Base-by-base conservation (phyloP, 2,888 invertebrate genomes). In the Harpalus rubripes region DNA sequence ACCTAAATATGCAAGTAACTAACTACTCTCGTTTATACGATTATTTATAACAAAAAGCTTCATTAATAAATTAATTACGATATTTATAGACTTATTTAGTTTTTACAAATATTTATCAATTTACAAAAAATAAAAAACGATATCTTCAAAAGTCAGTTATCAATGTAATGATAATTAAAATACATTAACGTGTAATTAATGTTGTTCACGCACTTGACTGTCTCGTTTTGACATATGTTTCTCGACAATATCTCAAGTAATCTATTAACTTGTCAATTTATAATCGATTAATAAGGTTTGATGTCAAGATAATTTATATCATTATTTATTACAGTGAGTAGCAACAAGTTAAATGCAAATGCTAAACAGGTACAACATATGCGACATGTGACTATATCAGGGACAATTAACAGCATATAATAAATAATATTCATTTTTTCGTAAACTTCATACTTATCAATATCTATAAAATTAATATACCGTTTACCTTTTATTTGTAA, bases 191-290 rank as follows among this genome's bases (percentile, higher is more conserved):
- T 32, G 58, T 58, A 82, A 82, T 82, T 82, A 83, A 83, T 59
- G 74, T 82, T 82, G 26, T 81, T 68, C 26, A 56, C 52, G 72
- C 59, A 83, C 83, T 83, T 83, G 58, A 72, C 56, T 74, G 39
- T 83, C 76, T 22, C 76, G 83, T 83, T 59, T 8, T 58, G 74
- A 68, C 52, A 83, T n/a, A 59, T 76, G 83, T 83, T 83, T 59
- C 74, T 12, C 59, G 72, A 32, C 72, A 58, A 76, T 83, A 83
- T 83, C 83, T 83, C 83, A 74, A 83, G 83, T 83, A 58, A 83
- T 83, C 83, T 83, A 72, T 82, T 74, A 61, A 74, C 74, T 74
- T 83, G 83, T 83, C 83, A 83, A 83, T 83, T 83, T 74, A 74
- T 81, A 81, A 81, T 72, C 32, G 83, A 83, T 74, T 83, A 78